Base-by-base conservation (phyloP, 1,140 invertebrate genomes). In the Pogonognathellus flavescens region DNA sequence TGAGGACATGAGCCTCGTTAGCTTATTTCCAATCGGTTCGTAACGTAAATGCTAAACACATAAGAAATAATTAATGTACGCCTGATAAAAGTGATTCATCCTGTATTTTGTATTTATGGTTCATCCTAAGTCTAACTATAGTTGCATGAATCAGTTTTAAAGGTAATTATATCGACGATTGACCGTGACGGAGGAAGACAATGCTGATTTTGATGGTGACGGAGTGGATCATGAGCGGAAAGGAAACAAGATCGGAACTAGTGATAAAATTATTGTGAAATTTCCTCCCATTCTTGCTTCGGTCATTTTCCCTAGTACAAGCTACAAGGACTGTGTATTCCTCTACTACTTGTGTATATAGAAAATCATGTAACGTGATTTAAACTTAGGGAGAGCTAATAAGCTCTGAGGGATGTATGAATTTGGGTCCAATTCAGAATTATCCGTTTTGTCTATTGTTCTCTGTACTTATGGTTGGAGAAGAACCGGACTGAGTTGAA, bases 241-340 rank as follows among this genome's bases (percentile, higher is more conserved):
- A 85, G 84, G 66, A 85, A 85, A 82, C 57, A 41, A 81, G 84
- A 85, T 85, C 76, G 84, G 84, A 66, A 85, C 80, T 85, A 49
- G 84, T 76, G 84, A 85, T 85, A 85, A 85, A 85, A 85, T 85
- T 85, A 81, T 85, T 85, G 53, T 31, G 76, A 52, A 84, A 70
- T 84, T 84, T 57, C 41, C 70, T 76, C 31, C 41, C 41, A 76
- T 76, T 76, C 70, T 76, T 49, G 31, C 18, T 76, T 76, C 31
- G n/a, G 22, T 76, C 70, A 76, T 76, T 76, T 76, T 50, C 70
- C 70, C 41, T 49, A 31, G 16, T 76, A 41, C 66, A 22, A 31
- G 31, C 31, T 41, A 41, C 31, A 3, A 41, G 31, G 6, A 41
- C 31, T 41, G n/a, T n/a, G n/a, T 41, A 41, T 41, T 41, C 31